Evolutionary conservation across 2,113 vertebrate genomes (phyloP), one percentile per base, ranked within the genome.

Genomic region (Lutjanus erythropterus): DNA sequence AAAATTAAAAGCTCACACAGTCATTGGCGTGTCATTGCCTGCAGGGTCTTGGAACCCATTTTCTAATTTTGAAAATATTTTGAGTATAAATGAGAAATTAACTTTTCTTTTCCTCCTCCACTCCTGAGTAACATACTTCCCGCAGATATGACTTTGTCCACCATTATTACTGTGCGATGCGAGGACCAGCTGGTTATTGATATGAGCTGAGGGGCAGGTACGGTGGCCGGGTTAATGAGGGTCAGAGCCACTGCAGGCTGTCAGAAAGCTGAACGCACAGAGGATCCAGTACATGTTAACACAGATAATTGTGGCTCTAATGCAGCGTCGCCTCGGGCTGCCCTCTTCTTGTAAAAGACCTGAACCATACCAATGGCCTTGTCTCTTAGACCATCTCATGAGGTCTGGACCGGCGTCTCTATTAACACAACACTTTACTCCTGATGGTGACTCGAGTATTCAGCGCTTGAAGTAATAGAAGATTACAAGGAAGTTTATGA

Each of bases 151-250:
- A 75, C 72, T 81, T 75, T 69, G 49, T 84, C 52, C 67, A 18
- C 37, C 35, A 46, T 82, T 44, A 80, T 84, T 70, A 66, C 53
- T 47, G 33, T 73, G 61, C 39, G 27, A 11, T 14, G 29, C 52
- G 65, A 52, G 47, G 42, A 23, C 77, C 71, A 66, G 86, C 69
- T 75, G 75, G 83, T 79, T 71, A 87, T 80, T 87, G 80, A 87
- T 87, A 80, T 78, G 44, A 87, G 74, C 55, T 50, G 71, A 67
- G 55, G 49, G 81, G 76, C 79, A 75, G 75, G 81, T 88, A 89
- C 64, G 46, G 66, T 85, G 81, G 70, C 33, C 8, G 46, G 77
- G 87, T 93, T 92, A 91, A 93, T 92, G 78, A 86, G 87, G 87
- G 87, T 91, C 90, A 81, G 47, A 44, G 71, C 35, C 68, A 52